Percentiles rank a stretch among this genome's conserved stretches.
phyloP scores from a whole-genome alignment of 2,797 vertebrate species.

The Yasuhikotakia modesta region DNA sequence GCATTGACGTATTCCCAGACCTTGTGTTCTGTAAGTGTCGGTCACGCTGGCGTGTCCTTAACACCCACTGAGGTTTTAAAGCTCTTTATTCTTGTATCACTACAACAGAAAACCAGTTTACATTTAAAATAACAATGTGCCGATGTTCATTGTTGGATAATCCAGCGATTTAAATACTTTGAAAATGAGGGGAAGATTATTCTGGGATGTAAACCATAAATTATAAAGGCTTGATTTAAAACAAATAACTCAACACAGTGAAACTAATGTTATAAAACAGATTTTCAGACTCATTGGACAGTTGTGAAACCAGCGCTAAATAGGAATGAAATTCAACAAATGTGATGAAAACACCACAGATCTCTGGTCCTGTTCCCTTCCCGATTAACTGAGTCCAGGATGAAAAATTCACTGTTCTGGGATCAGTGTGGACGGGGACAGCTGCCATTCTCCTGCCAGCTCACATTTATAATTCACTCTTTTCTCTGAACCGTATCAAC shows the following conservation, averaged over 20 bases:
- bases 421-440: not conserved
- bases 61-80: not conserved
- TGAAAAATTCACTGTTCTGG: slow-evolving; percentile 28
- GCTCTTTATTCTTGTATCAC: not conserved
- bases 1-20: slow-evolving; percentile 20
- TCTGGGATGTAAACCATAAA: not conserved
- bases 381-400: slow-evolving; percentile 35
- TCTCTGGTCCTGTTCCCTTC: slow-evolving; percentile 2
- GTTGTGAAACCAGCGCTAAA: too few species aligned
- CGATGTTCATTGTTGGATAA: not conserved
- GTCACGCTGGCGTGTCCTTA: slow-evolving; percentile 12
- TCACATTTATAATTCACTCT: slow-evolving; percentile 35
- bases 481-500: slow-evolving; percentile 40
- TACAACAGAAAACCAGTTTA: not conserved
- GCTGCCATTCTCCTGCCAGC: slow-evolving; percentile 18
- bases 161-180: not conserved
- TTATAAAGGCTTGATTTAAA: not conserved
- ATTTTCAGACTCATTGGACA: not conserved
- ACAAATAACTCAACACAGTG: too few species aligned
- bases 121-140: not conserved
- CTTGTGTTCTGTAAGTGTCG: not conserved
- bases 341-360: too few species aligned
- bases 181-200: not conserved
- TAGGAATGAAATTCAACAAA: too few species aligned
- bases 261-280: not conserved